Percentiles rank a stretch among this genome's conserved stretches.
Evolutionary conservation across 2,797 vertebrate genomes (phyloP).

Genomic region (Acridotheres tristis): DNA sequence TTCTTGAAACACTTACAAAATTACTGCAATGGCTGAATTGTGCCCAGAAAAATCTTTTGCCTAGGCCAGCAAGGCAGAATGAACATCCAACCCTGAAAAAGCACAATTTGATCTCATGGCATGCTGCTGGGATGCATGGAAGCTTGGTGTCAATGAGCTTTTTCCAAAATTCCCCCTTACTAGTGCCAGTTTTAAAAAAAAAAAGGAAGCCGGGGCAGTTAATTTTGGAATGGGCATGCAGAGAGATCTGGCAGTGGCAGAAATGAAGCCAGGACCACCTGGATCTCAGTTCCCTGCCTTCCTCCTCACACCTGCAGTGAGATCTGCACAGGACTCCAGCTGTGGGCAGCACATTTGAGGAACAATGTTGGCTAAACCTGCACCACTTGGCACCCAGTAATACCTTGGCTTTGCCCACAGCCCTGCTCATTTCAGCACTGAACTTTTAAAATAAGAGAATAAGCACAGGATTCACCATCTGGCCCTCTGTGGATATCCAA

Average conservation of each 20-base stretch:
- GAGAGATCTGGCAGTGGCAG: background rate
- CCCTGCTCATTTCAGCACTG: background rate
- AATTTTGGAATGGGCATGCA: background rate
- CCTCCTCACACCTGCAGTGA: background rate
- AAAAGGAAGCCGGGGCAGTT: background rate
- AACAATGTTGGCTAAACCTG: background rate
- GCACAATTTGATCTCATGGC: background rate
- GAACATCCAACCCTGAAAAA: background rate
- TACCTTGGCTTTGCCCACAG: background rate
- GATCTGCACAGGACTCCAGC: background rate
- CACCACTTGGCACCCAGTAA: background rate
- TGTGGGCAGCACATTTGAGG: background rate
- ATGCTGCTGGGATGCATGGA: background rate
- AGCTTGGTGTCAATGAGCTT: background rate
- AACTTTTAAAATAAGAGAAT: background rate
- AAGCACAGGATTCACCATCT: constrained; percentile 1
- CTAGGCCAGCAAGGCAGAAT: background rate
- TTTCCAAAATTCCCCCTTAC: background rate
- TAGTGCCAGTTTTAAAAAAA: background rate
- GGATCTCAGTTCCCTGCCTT: background rate
- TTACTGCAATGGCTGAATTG: background rate
- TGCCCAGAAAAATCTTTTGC: background rate
- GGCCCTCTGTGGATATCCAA: background rate
- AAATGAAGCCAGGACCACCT: background rate
- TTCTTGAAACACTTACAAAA: background rate